Evolutionary conservation across 2,113 vertebrate species (phyloP).

Genomic region (Siniperca chuatsi): DNA sequence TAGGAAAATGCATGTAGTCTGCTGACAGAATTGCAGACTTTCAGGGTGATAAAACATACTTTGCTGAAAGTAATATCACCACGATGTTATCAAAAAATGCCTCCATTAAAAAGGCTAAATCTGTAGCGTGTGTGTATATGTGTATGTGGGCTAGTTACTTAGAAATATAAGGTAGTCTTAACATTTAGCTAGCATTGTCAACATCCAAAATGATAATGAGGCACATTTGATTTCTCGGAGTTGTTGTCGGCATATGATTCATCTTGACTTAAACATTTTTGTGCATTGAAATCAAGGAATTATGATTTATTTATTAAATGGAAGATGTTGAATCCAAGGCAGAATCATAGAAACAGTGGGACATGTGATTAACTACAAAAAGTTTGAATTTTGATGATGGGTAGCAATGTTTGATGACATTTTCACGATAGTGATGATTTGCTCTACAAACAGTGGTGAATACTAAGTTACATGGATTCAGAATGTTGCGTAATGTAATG

Average conservation of each 20-base stretch:
- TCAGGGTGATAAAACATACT: background rate
- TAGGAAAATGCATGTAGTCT: background rate
- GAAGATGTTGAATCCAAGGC: background rate
- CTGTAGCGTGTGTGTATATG: background rate
- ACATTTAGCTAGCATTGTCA: background rate
- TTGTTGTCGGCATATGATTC: background rate
- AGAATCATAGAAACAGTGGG: background rate
- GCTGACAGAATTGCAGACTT: background rate
- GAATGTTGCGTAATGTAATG: background rate
- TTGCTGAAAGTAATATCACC: conserved; percentile 8
- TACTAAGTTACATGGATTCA: background rate
- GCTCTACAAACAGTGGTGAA: background rate
- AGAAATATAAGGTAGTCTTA: background rate
- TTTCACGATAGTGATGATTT: background rate
- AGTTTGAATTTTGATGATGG: background rate
- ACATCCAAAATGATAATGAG: background rate
- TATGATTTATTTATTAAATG: background rate
- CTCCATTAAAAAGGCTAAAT: background rate
- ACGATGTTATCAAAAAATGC: conserved; percentile 4
- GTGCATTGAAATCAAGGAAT: background rate
- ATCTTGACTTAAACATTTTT: background rate
- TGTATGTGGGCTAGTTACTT: background rate
- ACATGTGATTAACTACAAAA: conserved; percentile 3
- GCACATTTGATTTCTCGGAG: background rate
- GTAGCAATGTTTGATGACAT: background rate